Percentiles rank a stretch among this genome's conserved stretches.
Conservation (phyloP, 2,797 vertebrate genomes). For the Cottoperca gobio region DNA sequence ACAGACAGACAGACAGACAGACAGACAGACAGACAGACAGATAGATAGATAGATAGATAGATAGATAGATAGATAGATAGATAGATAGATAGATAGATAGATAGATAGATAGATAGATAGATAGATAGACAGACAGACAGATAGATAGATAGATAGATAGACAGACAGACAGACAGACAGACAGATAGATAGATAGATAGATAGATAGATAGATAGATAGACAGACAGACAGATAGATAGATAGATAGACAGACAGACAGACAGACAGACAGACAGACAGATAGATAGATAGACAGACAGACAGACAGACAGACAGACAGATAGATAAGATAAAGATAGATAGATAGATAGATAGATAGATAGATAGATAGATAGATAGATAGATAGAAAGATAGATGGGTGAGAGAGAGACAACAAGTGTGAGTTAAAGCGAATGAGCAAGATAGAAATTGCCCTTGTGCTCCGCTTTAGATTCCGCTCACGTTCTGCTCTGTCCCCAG, state of each 20-base stretch:
- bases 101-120: conserved; percentile 23
- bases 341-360: conserved; percentile 22
- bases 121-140: not conserved
- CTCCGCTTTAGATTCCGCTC: conserved; percentile 67
- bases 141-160: conserved; percentile 26
- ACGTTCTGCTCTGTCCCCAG: conserved; percentile 81
- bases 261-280: not conserved
- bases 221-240: conserved; percentile 14
- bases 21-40: conserved; percentile 21
- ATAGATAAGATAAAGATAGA: conserved; percentile 26
- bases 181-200: conserved; percentile 34
- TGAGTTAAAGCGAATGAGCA: conserved; percentile 41
- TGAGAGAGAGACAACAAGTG: conserved; percentile 43
- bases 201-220: conserved; percentile 8
- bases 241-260: conserved; percentile 18
- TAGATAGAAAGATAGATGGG: conserved; percentile 24
- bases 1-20: conserved; percentile 19
- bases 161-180: conserved; percentile 17
- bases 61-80: not conserved
- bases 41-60: conserved; percentile 28
- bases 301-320: not conserved
- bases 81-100: conserved; percentile 19
- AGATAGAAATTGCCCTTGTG: conserved; percentile 74
- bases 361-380: conserved; percentile 28
- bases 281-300: conserved; percentile 29